Percentiles rank a stretch among this genome's conserved stretches.
These are phyloP conservation scores for Lasiurus borealis DNA, from an alignment of 2,113 vertebrate genomes.

Conservation along the genomic window DNA sequence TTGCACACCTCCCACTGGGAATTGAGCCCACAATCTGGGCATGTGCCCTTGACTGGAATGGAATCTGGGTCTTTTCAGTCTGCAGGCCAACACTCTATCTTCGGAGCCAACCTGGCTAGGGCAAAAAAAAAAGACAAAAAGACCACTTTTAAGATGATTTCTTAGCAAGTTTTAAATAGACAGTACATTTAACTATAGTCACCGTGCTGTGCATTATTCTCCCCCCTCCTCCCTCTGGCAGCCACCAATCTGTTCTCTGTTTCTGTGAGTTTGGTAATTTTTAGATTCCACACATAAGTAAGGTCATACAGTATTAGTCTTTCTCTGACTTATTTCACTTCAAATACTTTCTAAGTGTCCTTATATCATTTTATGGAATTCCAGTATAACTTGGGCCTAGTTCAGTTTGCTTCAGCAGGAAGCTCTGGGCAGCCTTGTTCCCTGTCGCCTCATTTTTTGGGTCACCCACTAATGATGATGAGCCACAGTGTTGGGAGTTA, in stretches of 20 bases:
- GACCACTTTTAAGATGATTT: neutral
- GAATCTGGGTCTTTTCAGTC: too few species aligned
- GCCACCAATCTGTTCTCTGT: neutral
- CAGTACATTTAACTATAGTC: neutral
- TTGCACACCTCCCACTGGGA: too few species aligned
- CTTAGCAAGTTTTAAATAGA: neutral
- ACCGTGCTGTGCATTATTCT: neutral
- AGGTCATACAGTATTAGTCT: neutral
- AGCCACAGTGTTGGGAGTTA: neutral
- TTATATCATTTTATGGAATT: neutral
- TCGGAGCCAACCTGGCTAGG: too few species aligned
- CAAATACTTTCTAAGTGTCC: constrained; percentile 1
- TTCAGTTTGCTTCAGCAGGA: neutral
- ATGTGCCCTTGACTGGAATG: too few species aligned
- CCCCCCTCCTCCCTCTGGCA: neutral
- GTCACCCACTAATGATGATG: neutral
- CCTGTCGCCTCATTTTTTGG: neutral
- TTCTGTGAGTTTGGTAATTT: neutral
- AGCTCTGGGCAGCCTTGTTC: neutral
- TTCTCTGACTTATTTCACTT: neutral
- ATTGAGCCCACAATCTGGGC: too few species aligned
- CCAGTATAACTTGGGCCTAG: neutral
- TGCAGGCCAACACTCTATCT: too few species aligned
- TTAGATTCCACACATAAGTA: neutral
- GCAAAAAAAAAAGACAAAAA: neutral